Evolutionary conservation across 2,113 vertebrate species (phyloP), one percentile per base, ranked within the genome.

Genomic region (Bubalus kerabau): DNA sequence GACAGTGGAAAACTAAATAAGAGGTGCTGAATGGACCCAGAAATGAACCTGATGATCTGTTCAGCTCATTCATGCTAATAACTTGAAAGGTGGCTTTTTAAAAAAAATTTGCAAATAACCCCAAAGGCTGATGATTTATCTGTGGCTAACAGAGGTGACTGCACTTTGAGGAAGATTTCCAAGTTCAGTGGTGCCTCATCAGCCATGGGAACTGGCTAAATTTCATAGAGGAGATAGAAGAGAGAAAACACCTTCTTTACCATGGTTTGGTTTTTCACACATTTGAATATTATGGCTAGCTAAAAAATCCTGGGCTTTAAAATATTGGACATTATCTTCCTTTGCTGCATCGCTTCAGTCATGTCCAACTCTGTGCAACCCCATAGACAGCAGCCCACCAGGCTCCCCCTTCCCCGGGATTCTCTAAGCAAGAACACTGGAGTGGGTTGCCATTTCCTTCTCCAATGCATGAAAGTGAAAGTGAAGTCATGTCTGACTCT

Each of bases 21-120:
- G 43, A 52, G 62, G 8, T 87, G 26, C 48, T 78, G 15, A 91
- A 59, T 93, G 48, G 67, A 74, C 12, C 40, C 32, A 13, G 3
- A 78, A 85, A 86, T 57, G 23, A 17, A 85, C 19, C 10, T 30
- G 50, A 74, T 82, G 46, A 19, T 76, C 30, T 50, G 36, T 17
- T 91, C 56, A 19, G 17, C 62, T 97, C 52, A 60, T 84, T 92
- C 48, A 84, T 90, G 62, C 46, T 93, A 87, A 67, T 80, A 81
- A 83, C 21, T 46, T 90, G 24, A 94, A 89, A 81, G 23, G 21
- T 40, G 2, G 7, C 12, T 74, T 67, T 97, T 32, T 16, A 40
- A 96, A 46, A 97, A 23, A 24, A 76, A 82, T 71, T 86, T 93
- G 24, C 40, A 93, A 56, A 57, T 97, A 95, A 92, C 43, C 40